Conservation (phyloP, 2,797 vertebrate species). For the Hippocampus kuda region DNA sequence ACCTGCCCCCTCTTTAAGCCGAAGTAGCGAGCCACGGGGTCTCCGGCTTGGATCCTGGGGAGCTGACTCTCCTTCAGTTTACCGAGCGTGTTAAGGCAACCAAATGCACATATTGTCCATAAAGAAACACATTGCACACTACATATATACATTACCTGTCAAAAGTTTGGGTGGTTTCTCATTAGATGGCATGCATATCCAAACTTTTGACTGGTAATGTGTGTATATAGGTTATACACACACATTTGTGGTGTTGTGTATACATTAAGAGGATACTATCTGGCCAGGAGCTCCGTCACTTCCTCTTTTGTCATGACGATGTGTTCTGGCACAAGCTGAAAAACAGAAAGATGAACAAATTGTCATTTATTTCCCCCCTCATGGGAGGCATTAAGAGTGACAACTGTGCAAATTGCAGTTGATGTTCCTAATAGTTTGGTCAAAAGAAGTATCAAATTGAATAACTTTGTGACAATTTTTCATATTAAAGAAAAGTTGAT, state of each 20-base stretch:
- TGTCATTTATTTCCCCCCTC: neutral
- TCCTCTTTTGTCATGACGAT: slow-evolving; percentile 98
- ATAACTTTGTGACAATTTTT: too few species aligned
- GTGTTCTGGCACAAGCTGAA: slow-evolving; percentile 90
- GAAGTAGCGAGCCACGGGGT: slow-evolving; percentile 94
- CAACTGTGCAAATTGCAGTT: too few species aligned
- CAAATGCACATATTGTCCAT: neutral
- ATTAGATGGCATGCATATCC: neutral
- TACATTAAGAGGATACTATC: slow-evolving; percentile 86
- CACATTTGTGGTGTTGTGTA: neutral
- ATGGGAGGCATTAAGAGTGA: neutral
- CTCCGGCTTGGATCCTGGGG: slow-evolving; percentile 91
- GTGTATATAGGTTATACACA: neutral
- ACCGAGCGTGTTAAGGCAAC: slow-evolving; percentile 55
- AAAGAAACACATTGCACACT: neutral
- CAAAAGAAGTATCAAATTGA: too few species aligned
- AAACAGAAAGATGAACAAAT: neutral
- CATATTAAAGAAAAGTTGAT: too few species aligned
- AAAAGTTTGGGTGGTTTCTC: neutral
- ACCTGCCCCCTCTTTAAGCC: slow-evolving; percentile 97
- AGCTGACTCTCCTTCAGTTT: slow-evolving; percentile 95
- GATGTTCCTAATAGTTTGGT: too few species aligned
- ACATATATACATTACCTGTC: neutral
- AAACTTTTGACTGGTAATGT: neutral
- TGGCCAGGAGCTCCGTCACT: slow-evolving; percentile 81